Percentiles rank a stretch among this genome's conserved stretches.
These are phyloP conservation scores for Araneus ventricosus DNA, from an alignment of 1,140 invertebrate species.

Conservation along the genomic window DNA sequence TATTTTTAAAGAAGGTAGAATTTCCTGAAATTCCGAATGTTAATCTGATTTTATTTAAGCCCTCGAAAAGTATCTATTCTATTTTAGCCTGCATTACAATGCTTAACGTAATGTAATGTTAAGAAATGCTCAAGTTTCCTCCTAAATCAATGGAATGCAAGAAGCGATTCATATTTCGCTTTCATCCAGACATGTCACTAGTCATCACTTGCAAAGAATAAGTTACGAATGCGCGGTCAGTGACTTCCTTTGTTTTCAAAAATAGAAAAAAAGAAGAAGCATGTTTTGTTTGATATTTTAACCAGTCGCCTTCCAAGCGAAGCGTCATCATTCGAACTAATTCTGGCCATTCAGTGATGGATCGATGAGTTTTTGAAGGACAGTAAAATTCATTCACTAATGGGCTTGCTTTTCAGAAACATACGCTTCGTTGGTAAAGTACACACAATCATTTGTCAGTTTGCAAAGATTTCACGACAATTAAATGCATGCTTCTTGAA, in stretches of 20 bases:
- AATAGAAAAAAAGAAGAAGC: background rate
- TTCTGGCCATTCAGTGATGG: background rate
- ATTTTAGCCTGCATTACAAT: too few species aligned
- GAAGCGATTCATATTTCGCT: background rate
- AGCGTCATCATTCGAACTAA: background rate
- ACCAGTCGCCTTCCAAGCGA: background rate
- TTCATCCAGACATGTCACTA: background rate
- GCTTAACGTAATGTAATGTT: too few species aligned
- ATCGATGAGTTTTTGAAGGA: background rate
- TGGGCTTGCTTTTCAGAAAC: background rate
- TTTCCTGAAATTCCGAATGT: too few species aligned
- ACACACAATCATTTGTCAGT: background rate
- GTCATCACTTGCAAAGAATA: background rate
- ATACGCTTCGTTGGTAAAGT: slow-evolving; percentile 20
- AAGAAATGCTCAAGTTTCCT: too few species aligned
- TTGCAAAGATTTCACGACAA: background rate
- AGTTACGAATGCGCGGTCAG: background rate
- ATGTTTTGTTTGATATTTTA: background rate
- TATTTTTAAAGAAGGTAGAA: too few species aligned
- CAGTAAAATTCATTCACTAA: background rate
- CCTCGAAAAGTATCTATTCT: too few species aligned
- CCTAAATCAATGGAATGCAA: too few species aligned
- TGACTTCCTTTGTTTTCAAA: background rate
- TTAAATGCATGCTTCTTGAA: background rate
- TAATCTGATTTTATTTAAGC: too few species aligned